phyloP scores from a whole-genome alignment of 2,888 invertebrate species.

The Punctoribates punctum region DNA sequence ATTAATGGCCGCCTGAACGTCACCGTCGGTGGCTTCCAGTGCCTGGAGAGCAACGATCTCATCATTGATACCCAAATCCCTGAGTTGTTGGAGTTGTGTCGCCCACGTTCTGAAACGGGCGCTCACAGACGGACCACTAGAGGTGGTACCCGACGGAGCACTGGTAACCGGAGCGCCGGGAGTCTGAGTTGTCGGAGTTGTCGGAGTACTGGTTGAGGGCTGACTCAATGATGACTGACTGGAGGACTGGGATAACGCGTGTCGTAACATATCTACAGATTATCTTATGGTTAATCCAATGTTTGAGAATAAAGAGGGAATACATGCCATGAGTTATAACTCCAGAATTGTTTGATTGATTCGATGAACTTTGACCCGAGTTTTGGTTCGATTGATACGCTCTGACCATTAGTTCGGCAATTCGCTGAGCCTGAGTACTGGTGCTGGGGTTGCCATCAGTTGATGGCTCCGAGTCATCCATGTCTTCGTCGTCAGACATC shows the following conservation, averaged over 20 bases:
- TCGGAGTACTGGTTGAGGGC: not conserved
- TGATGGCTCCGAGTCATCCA: conserved; percentile 47
- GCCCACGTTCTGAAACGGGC: conserved; percentile 30
- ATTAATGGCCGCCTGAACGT: conserved; percentile 85
- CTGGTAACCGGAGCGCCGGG: not conserved
- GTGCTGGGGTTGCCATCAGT: conserved; percentile 16
- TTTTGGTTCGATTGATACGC: conserved; percentile 37
- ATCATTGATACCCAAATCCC: conserved; percentile 83
- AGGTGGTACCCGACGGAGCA: too few species aligned
- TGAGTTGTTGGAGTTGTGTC: conserved; percentile 64
- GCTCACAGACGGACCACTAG: not conserved
- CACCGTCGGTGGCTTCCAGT: conserved; percentile 71
- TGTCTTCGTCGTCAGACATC: conserved; percentile 54
- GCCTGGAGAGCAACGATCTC: conserved; percentile 80
- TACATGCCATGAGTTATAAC: conserved; percentile 39
- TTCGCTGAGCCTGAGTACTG: not conserved
- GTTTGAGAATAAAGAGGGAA: not conserved
- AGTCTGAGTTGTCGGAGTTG: not conserved
- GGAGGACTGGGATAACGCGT: conserved; percentile 68
- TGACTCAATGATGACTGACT: not conserved
- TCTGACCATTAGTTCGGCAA: conserved; percentile 50
- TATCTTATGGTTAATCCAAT: not conserved
- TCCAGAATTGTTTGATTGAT: not conserved
- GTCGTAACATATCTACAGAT: conserved; percentile 67
- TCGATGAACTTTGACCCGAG: not conserved